Evolutionary conservation across 2,797 vertebrate genomes (phyloP), one percentile per base, ranked within the genome.

Genomic region (Phrynocephalus forsythii): DNA sequence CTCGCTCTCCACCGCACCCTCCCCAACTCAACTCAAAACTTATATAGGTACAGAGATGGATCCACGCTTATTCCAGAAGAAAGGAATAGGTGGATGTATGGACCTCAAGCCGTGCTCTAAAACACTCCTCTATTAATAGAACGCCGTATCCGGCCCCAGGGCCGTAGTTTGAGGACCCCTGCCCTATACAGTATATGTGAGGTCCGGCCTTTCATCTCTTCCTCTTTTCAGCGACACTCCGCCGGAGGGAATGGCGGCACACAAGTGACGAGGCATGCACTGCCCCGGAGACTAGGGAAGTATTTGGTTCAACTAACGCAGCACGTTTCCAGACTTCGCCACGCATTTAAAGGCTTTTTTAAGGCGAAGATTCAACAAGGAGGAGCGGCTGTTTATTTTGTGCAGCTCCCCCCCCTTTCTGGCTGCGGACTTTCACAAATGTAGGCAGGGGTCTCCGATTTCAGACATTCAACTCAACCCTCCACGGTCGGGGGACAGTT

Each of bases 301-400:
- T 13, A 67, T 68, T 44, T 68, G 56, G 81, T 78, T 69, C 6
- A 78, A n/a, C 30, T 15, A 67, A 80, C 75, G 68, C 76, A 5
- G 15, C 1, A 13, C 33, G 20, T 33, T 79, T 88, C 63, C 50
- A 67, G 10, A 73, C 66, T 73, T 79, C 68, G 10, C 68, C 56
- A 28, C 38, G 84, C 72, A 80, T n/a, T 15, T 56, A 50, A 81
- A 85, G 78, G 68, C 60, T 18, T 81, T 79, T 76, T 81, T 33
- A 16, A 1, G 22, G 30, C 16, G 1, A 11, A 1, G 22, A 63
- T 7, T 48, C 87, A 84, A 80, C 83, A 76, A 13, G 48, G 68
- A 66, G 81, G 90, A 84, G 38, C 20, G 78, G 92, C 91, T 95
- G 93, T 95, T 95, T 94, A 94, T 92, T 93, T 88, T 86, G 86